Percentiles rank a stretch among this genome's conserved stretches.
Conservation (phyloP, 92 coral and sea anemone species). For the Epizoanthus scotinus region DNA sequence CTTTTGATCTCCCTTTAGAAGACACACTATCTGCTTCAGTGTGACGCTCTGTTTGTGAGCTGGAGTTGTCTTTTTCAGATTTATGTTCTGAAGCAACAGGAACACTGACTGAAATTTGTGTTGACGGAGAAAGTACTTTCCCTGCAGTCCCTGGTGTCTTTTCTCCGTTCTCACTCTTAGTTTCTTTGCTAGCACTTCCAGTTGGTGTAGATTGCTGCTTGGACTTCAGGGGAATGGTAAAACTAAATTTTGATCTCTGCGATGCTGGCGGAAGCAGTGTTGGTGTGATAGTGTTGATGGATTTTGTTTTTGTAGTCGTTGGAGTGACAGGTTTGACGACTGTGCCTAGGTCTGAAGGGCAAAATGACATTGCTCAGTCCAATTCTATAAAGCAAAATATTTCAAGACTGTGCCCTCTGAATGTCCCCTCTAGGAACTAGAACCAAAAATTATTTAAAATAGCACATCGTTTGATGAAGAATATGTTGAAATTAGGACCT, state of each 20-base stretch:
- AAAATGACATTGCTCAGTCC: too few species aligned
- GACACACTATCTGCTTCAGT: neutral
- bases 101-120: neutral
- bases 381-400: too few species aligned
- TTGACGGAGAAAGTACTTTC: neutral
- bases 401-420: too few species aligned
- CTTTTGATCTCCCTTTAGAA: neutral
- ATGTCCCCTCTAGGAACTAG: too few species aligned
- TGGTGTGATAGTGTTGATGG: constrained; percentile 44
- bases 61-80: neutral
- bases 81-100: constrained; percentile 14
- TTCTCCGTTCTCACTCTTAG: constrained; percentile 35
- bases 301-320: constrained; percentile 59
- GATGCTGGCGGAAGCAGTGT: constrained; percentile 51
- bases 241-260: constrained; percentile 64
- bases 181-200: constrained; percentile 7
- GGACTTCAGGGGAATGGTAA: constrained; percentile 45
- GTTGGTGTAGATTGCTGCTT: constrained; percentile 26
- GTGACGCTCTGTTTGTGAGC: neutral
- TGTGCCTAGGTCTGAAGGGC: constrained; percentile 68
- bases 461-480: too few species aligned
- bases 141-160: constrained; percentile 8
- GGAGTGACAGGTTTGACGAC: constrained; percentile 24
- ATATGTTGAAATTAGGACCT: too few species aligned
- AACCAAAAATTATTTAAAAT: too few species aligned